A percentile compares a stretch with the other conserved stretches of the same genome.
phyloP scores from a whole-genome alignment of 1,140 invertebrate genomes.

The Grapholita molesta region DNA sequence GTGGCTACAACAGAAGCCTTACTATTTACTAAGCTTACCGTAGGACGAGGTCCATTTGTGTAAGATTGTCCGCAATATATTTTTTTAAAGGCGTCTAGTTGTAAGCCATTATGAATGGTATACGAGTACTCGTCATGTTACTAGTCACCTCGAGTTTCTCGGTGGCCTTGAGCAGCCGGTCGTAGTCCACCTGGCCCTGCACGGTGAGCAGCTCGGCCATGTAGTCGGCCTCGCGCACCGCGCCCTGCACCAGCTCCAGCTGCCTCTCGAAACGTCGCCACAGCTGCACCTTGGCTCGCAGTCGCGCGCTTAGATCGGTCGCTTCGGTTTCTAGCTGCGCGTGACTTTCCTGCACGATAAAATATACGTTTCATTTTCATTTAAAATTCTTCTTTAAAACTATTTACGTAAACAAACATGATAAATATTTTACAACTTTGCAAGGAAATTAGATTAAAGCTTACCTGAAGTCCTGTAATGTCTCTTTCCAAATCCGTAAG shows the following conservation, averaged over 20 bases:
- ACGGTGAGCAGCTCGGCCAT: slow-evolving; percentile 91
- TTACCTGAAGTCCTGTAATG: slow-evolving; percentile 82
- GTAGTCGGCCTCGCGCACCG: slow-evolving; percentile 89
- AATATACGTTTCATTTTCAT: no score
- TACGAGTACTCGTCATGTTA: no score
- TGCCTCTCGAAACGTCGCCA: slow-evolving; percentile 88
- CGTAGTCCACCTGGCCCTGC: slow-evolving; percentile 89
- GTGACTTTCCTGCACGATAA: slow-evolving; percentile 82
- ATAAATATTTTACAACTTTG: neutral
- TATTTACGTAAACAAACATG: no score
- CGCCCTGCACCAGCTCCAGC: slow-evolving; percentile 87
- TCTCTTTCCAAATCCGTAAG: slow-evolving; percentile 85
- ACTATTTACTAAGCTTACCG: no score
- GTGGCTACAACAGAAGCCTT: no score
- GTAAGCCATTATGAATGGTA: no score
- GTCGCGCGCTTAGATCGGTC: slow-evolving; percentile 80
- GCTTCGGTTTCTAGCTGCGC: slow-evolving; percentile 84
- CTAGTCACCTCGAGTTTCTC: slow-evolving; percentile 87
- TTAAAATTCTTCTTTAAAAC: no score
- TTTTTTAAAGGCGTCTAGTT: no score
- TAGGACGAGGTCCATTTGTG: no score
- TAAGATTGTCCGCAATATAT: no score
- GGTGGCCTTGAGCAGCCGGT: slow-evolving; percentile 87
- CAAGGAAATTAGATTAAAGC: neutral
- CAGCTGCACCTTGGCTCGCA: slow-evolving; percentile 82